Conservation (phyloP, 2,888 invertebrate genomes). For the Ichneumon xanthorius region DNA sequence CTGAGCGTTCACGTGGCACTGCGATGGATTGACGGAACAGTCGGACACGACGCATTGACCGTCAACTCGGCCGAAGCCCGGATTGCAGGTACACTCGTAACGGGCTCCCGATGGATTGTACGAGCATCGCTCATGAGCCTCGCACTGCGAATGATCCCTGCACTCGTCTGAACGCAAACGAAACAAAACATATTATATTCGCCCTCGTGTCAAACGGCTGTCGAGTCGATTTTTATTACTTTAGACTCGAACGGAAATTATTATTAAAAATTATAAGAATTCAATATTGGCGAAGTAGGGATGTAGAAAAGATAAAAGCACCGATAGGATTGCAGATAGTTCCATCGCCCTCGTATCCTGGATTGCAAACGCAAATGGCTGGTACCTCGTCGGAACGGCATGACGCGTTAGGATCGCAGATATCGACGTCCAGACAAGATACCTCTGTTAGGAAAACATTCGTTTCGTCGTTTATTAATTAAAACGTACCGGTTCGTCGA, state of each 20-base stretch:
- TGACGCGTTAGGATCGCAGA: slow-evolving; percentile 91
- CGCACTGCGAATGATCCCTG: slow-evolving; percentile 88
- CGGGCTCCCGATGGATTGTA: slow-evolving; percentile 86
- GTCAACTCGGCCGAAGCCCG: slow-evolving; percentile 88
- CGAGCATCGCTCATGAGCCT: slow-evolving; percentile 90
- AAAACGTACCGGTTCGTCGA: slow-evolving; percentile 57
- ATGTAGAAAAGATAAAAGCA: slow-evolving; percentile 78
- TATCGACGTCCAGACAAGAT: slow-evolving; percentile 87
- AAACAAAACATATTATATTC: slow-evolving; percentile 10
- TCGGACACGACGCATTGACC: slow-evolving; percentile 79
- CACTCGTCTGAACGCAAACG: slow-evolving; percentile 86
- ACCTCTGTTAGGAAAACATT: slow-evolving; percentile 82
- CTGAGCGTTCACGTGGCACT: slow-evolving; percentile 86
- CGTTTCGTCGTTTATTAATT: slow-evolving; percentile 30
- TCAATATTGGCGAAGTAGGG: not conserved
- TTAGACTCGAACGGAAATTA: not conserved
- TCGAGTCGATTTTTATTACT: not conserved
- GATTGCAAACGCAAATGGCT: slow-evolving; percentile 92
- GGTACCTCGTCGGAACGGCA: slow-evolving; percentile 90
- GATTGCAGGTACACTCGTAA: slow-evolving; percentile 92
- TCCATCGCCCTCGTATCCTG: slow-evolving; percentile 94
- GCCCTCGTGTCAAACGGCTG: not conserved
- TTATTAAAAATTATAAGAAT: not conserved
- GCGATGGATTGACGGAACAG: slow-evolving; percentile 82
- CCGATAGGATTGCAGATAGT: slow-evolving; percentile 89